Base-by-base conservation (phyloP, 2,113 vertebrate species). In the Odocoileus virginianus region DNA sequence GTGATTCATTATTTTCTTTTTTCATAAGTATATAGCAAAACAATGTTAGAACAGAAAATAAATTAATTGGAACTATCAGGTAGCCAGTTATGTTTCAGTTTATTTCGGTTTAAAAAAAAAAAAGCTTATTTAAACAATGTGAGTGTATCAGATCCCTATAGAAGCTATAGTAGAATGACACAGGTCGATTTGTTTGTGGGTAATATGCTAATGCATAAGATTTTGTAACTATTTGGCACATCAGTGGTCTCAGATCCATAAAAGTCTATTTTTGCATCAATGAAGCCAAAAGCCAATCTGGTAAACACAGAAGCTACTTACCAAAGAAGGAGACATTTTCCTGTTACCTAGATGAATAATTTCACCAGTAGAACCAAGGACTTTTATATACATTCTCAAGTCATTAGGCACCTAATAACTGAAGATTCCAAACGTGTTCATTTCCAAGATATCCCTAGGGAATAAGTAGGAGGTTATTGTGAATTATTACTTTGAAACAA, bases 171-270 rank as follows among this genome's bases (percentile, higher is more conserved):
- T 2, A 71, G 25, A 45, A 64, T 81, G 25, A 71, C 5, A 8
- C 4, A 27, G 33, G 27, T 4, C 16, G 0, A 36, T 33, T 57
- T 2, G 0, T 8, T 55, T n/a, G 0, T 19, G 0, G 1, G 17
- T 30, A 21, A 1, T 17, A 28, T 60, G 27, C 4, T 54, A 27
- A 55, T 15, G 27, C 25, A 23, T 11, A 3, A 12, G 0, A 4
- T 36, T 67, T 33, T 8, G 1, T 33, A 33, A 13, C 13, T 17
- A 25, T 67, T 87, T 40, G 27, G 21, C 11, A 40, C 25, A 21
- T 61, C 14, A 33, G 36, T n/a, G 2, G 27, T 57, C 17, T 57
- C 54, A 88, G 19, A 76, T 0, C 0, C 21, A 16, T 6, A 79
- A 58, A 79, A 93, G 11, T 0, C 5, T 45, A 25, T 13, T 33